Conservation (phyloP, 1,140 invertebrate species). For the Tetraneura akinire region DNA sequence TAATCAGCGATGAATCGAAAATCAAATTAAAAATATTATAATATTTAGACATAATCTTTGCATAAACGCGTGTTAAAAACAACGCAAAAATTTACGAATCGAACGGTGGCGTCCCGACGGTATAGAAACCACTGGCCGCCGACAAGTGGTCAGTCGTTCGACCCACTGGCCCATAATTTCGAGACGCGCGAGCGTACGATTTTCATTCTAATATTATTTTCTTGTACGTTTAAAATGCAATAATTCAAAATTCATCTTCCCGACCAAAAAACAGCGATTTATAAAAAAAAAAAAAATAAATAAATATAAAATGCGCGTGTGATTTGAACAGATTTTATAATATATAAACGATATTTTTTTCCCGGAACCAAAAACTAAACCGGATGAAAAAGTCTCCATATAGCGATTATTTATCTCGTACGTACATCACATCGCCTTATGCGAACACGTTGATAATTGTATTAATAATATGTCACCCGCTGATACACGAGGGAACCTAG, state of each 20-base stretch:
- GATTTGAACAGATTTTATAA: not conserved
- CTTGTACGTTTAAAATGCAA: not conserved
- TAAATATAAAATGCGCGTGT: too few species aligned
- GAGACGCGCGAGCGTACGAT: constrained; percentile 1
- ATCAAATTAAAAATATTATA: too few species aligned
- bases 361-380: constrained; percentile 45
- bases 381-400: constrained; percentile 24
- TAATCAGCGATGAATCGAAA: too few species aligned
- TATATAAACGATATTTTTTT: not conserved
- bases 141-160: constrained; percentile 42
- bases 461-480: constrained; percentile 15
- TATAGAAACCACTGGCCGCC: constrained; percentile 40
- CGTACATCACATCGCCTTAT: too few species aligned
- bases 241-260: too few species aligned
- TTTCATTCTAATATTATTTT: too few species aligned
- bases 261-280: too few species aligned
- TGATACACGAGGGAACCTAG: constrained; percentile 1
- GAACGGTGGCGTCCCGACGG: not conserved
- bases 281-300: too few species aligned
- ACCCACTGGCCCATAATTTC: constrained; percentile 49
- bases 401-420: not conserved
- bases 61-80: too few species aligned
- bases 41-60: too few species aligned
- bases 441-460: not conserved
- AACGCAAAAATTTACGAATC: too few species aligned